Evolutionary conservation across 2,888 invertebrate genomes (phyloP).

Genomic region (Tenthredo distinguenda): DNA sequence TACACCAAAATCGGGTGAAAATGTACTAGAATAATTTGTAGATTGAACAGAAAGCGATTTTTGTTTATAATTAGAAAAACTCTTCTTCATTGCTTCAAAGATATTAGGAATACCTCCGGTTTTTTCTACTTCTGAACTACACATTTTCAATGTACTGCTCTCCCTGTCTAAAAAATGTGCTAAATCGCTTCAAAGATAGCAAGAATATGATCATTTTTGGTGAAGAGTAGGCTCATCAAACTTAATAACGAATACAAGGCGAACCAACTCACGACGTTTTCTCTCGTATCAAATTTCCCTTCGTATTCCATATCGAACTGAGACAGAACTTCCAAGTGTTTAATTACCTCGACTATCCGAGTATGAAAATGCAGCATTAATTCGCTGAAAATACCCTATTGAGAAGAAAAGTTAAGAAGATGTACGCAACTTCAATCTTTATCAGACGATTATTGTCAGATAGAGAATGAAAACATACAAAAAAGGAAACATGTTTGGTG

Average conservation of each 20-base stretch:
- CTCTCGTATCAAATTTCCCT: slow-evolving; percentile 63
- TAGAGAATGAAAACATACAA: neutral
- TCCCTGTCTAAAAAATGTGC: neutral
- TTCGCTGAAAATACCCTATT: slow-evolving; percentile 83
- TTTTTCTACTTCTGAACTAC: neutral
- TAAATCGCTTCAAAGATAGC: neutral
- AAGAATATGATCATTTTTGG: slow-evolving; percentile 71
- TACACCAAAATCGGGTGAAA: no score
- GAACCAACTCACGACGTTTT: slow-evolving; percentile 65
- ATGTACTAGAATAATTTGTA: no score
- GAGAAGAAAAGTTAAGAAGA: slow-evolving; percentile 55
- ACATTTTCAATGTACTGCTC: neutral
- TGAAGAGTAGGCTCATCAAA: slow-evolving; percentile 76
- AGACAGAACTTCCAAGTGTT: slow-evolving; percentile 82
- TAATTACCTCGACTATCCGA: slow-evolving; percentile 82
- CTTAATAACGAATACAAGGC: slow-evolving; percentile 67
- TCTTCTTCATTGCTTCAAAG: neutral
- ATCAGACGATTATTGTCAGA: neutral
- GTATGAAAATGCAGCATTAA: slow-evolving; percentile 84
- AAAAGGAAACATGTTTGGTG: neutral
- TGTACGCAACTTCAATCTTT: neutral
- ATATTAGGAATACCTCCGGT: neutral
- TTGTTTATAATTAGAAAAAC: neutral
- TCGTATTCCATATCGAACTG: slow-evolving; percentile 80
- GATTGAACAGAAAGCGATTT: neutral